Evolutionary conservation across 2,797 vertebrate genomes (phyloP), one percentile per base, ranked within the genome.

Genomic region (Eulemur coronatus): DNA sequence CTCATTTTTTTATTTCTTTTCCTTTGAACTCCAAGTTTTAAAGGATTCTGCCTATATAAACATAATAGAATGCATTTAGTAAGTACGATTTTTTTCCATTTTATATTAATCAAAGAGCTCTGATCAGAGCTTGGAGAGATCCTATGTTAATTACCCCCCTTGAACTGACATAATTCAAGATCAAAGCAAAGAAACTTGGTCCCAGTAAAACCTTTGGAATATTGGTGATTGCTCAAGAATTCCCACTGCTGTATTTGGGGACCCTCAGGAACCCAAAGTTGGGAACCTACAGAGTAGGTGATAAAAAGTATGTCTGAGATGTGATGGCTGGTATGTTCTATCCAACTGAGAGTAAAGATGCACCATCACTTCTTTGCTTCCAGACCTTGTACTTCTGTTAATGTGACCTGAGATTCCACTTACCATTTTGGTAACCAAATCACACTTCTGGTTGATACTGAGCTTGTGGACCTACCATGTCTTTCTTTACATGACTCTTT

Each of bases 111-210:
- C 67, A 55, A 67, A 59, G 38, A 72, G 55, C 15, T 85, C 38
- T 84, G 63, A 78, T 63, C 8, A 93, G 43, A 57, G 22, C 22
- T 18, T 55, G 84, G 79, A 78, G 26, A 61, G 24, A 35, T 7
- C 24, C 38, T 18, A 4, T 84, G 35, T 63, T 52, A 89, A 61
- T 63, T 61, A 63, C 18, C 14, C 4, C n/a, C 24, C 41, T n/a
- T n/a, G 50, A 41, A 28, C 28, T 69, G 38, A 78, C 12, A 78
- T 28, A 69, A 52, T 78, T 95, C 70, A 79, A 93, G 9, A 26
- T 92, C 52, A 84, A 78, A 95, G 70, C 46, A 86, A 95, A 95
- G 70, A 82, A 79, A 35, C 28, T 52, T 50, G 35, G 50, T 88
- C 38, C 70, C 4, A 10, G 17, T 61, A 92, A 76, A 95, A 88